Percentiles rank a stretch among this genome's conserved stretches.
These are phyloP conservation scores for Atherix ibis DNA, from an alignment of 2,888 invertebrate species.

Conservation along the genomic window DNA sequence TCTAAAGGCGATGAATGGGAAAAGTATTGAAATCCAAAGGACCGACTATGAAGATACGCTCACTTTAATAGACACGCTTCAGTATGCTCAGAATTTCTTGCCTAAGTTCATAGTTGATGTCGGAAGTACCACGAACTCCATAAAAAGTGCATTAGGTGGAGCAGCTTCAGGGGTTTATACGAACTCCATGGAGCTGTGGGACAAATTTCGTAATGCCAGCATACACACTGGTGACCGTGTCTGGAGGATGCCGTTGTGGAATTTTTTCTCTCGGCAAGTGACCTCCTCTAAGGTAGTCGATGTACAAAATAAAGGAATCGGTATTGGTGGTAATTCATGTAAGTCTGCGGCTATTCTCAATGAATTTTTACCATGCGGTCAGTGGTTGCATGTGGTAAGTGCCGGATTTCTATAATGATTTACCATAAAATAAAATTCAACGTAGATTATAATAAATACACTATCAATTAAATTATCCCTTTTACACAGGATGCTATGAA, in stretches of 20 bases:
- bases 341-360: constrained; percentile 57
- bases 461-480: background rate
- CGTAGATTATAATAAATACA: too few species aligned
- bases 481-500: constrained; percentile 47
- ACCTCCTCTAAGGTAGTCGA: constrained; percentile 38
- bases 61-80: constrained; percentile 60
- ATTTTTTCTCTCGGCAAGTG: constrained; percentile 43
- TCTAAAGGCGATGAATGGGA: constrained; percentile 56
- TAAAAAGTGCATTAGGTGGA: constrained; percentile 44
- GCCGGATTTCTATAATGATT: too few species aligned
- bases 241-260: constrained; percentile 71
- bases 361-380: constrained; percentile 42
- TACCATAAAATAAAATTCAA: too few species aligned
- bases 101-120: constrained; percentile 58
- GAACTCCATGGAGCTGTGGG: constrained; percentile 54
- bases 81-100: constrained; percentile 48
- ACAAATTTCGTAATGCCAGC: constrained; percentile 47
- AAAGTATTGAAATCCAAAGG: constrained; percentile 46
- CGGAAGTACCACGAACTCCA: constrained; percentile 62
- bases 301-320: constrained; percentile 44
- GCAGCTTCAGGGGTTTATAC: constrained; percentile 58
- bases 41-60: constrained; percentile 67
- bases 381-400: constrained; percentile 6
- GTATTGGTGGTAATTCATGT: constrained; percentile 46
- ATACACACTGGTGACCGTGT: constrained; percentile 61